phyloP scores from a whole-genome alignment of 2,113 vertebrate species.

The Callaeas wilsoni region DNA sequence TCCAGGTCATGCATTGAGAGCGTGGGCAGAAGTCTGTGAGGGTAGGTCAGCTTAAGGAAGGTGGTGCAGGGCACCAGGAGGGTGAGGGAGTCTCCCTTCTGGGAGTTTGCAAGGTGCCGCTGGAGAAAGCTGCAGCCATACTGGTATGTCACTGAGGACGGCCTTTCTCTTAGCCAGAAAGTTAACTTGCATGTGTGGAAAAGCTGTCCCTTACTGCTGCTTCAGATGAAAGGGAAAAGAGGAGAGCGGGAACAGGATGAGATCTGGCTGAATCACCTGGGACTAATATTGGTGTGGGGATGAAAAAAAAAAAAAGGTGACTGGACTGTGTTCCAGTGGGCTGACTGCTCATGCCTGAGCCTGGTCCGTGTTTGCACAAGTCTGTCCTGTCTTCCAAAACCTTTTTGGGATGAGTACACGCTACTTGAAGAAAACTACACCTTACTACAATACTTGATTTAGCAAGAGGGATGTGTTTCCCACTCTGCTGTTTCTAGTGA shows the following conservation, averaged over 20 bases:
- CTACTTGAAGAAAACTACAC: not conserved
- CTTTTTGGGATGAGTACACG: not conserved
- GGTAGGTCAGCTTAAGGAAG: not conserved
- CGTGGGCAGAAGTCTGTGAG: not conserved
- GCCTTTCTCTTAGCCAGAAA: not conserved
- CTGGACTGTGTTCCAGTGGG: not conserved
- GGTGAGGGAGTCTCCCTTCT: not conserved
- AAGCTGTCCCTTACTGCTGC: not conserved
- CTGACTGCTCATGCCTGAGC: not conserved
- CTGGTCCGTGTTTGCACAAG: accelerated
- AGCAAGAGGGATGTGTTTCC: not conserved
- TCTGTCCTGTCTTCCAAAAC: not conserved
- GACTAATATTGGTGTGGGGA: not conserved
- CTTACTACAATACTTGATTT: not conserved
- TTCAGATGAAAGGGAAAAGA: not conserved
- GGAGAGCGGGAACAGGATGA: not conserved
- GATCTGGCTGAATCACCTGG: not conserved
- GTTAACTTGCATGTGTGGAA: not conserved
- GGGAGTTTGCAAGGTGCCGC: not conserved
- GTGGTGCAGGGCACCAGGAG: not conserved
- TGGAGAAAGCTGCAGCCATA: not conserved
- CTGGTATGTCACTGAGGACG: not conserved
- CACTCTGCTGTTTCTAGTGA: not conserved
- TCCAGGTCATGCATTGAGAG: not conserved
- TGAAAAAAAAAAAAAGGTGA: not conserved